Evolutionary conservation across 2,888 invertebrate species (phyloP).

Genomic region (Phlogophora meticulosa): DNA sequence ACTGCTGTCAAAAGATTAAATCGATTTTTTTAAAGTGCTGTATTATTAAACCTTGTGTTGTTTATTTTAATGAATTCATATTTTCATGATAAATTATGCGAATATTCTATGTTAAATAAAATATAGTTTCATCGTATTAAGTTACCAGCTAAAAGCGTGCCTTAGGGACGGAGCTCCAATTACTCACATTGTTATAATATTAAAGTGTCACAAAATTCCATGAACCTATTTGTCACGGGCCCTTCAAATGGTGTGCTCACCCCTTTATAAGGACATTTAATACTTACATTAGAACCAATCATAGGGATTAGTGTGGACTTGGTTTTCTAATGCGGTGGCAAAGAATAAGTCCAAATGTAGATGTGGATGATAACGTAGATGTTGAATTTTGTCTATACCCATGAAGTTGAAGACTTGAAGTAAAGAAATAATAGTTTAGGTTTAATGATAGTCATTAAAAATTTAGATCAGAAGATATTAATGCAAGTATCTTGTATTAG

Average conservation of each 20-base stretch:
- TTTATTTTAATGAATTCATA: neutral
- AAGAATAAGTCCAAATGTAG: constrained; percentile 36
- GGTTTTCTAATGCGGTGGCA: constrained; percentile 63
- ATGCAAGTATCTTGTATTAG: too few relatives aligned
- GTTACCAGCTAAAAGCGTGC: constrained; percentile 10
- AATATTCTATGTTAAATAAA: neutral
- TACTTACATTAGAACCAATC: constrained; percentile 73
- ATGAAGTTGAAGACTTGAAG: neutral
- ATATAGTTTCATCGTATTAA: constrained; percentile 26
- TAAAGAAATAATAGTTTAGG: neutral
- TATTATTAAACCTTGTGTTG: too few relatives aligned
- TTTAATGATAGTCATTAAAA: neutral
- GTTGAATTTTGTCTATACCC: constrained; percentile 13
- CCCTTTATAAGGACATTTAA: constrained; percentile 76
- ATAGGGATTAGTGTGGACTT: constrained; percentile 69
- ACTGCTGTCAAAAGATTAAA: too few relatives aligned
- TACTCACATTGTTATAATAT: constrained; percentile 72
- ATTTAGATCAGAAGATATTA: too few relatives aligned
- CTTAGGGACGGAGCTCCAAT: constrained; percentile 69
- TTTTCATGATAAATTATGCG: neutral
- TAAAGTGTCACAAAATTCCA: constrained; percentile 75
- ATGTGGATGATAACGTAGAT: neutral
- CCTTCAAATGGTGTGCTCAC: constrained; percentile 76
- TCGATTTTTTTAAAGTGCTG: too few relatives aligned
- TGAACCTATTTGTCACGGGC: constrained; percentile 77